Evolutionary conservation across 1,140 invertebrate genomes (phyloP).

Genomic region (Drosophila malerkotliana): DNA sequence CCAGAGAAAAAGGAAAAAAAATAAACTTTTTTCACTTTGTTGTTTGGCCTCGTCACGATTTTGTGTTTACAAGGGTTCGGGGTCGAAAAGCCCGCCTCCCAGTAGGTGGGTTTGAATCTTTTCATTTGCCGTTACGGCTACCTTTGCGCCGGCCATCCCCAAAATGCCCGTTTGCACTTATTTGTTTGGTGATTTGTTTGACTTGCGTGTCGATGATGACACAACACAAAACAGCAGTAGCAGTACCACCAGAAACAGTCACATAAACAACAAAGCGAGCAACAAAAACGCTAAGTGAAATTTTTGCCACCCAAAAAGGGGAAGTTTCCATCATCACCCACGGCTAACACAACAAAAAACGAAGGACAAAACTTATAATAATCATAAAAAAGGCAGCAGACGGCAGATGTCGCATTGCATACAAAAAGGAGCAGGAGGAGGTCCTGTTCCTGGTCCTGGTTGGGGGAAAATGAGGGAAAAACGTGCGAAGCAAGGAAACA

Average conservation of each 20-base stretch:
- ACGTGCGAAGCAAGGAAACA: constrained; percentile 45
- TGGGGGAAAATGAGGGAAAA: constrained; percentile 1
- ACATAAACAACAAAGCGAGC: constrained; percentile 30
- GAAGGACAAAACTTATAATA: constrained; percentile 58
- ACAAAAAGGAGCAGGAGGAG: constrained; percentile 23
- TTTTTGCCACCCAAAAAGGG: constrained; percentile 27
- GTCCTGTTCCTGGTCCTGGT: neutral
- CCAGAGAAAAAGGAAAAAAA: constrained; percentile 1
- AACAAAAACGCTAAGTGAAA: constrained; percentile 63
- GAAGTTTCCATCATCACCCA: constrained; percentile 6
- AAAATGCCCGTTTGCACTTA: constrained; percentile 62
- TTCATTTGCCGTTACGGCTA: constrained; percentile 40
- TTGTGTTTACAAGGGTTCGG: constrained; percentile 58
- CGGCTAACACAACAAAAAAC: constrained; percentile 7
- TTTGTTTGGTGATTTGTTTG: constrained; percentile 83
- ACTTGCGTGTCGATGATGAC: constrained; percentile 83
- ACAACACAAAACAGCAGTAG: constrained; percentile 66
- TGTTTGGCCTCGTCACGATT: constrained; percentile 67
- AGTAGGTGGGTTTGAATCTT: constrained; percentile 43
- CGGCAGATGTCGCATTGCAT: constrained; percentile 55
- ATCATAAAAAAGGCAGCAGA: constrained; percentile 70
- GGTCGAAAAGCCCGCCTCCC: neutral
- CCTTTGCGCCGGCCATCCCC: constrained; percentile 16
- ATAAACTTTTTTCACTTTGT: constrained; percentile 40
- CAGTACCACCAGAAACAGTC: constrained; percentile 2